Evolutionary conservation across 2,888 invertebrate genomes (phyloP).

Genomic region (Ctena decussata): DNA sequence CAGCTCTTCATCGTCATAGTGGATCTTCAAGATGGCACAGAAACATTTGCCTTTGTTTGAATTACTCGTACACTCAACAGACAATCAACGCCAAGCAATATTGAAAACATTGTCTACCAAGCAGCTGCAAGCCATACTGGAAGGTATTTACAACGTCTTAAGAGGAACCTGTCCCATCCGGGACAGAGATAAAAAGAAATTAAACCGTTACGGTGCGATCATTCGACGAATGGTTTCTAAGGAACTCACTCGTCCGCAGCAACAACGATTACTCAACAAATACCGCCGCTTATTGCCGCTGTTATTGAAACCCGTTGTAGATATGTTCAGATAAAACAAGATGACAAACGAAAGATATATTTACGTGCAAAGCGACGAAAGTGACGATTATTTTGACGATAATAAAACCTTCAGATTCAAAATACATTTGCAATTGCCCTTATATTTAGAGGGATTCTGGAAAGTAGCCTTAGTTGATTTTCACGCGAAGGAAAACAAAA

Average conservation of each 20-base stretch:
- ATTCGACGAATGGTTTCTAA: conserved; percentile 29
- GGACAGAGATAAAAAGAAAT: conserved; percentile 26
- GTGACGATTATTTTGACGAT: not conserved
- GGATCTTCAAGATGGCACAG: not conserved
- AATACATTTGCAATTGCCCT: conserved; percentile 32
- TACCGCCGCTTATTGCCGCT: not conserved
- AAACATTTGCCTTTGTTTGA: not conserved
- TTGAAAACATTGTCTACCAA: not conserved
- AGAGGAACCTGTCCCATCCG: conserved; percentile 30
- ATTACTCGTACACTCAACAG: conserved; percentile 1
- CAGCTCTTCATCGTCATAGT: not conserved
- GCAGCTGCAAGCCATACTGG: conserved; percentile 15
- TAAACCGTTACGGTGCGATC: conserved; percentile 5
- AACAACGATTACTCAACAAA: conserved; percentile 8
- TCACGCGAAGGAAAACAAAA: conserved; percentile 8
- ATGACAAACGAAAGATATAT: conserved; percentile 16
- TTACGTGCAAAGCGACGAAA: not conserved
- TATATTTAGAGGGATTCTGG: conserved; percentile 26
- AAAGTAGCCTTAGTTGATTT: conserved; percentile 48
- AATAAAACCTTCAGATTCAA: conserved; percentile 18
- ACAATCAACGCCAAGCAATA: not conserved
- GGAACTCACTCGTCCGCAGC: not conserved
- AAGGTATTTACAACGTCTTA: conserved; percentile 36
- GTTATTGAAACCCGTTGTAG: conserved; percentile 7
- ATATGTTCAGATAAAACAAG: not conserved